phyloP scores from a whole-genome alignment of 2,113 vertebrate genomes.

The Taurulus bubalis region DNA sequence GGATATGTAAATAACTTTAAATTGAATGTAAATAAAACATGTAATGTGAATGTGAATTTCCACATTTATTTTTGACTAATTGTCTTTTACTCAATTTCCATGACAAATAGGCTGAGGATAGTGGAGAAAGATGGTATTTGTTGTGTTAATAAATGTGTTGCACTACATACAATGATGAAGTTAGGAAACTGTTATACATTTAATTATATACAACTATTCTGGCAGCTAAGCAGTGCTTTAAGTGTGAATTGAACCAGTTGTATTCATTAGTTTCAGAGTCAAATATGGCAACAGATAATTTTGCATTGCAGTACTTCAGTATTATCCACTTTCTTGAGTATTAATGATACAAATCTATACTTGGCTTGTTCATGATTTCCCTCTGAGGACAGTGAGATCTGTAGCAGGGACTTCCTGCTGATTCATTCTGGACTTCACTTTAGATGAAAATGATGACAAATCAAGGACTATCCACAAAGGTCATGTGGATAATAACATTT shows the following conservation, averaged over 20 bases:
- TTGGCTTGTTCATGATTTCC: background rate
- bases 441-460: background rate
- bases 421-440: slow-evolving; percentile 1
- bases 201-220: background rate
- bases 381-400: background rate
- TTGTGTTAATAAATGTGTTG: background rate
- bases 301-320: background rate
- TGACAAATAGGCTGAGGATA: background rate
- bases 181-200: background rate
- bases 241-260: too few species aligned
- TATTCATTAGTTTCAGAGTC: background rate
- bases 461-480: background rate
- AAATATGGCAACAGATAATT: background rate
- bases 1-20: slow-evolving; percentile 56
- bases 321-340: background rate
- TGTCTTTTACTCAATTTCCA: background rate
- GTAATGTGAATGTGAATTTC: slow-evolving; percentile 28
- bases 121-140: background rate
- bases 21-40: slow-evolving; percentile 67
- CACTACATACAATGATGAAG: background rate
- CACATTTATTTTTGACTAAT: background rate
- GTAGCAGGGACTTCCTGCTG: background rate
- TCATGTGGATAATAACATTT: background rate
- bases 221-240: background rate
- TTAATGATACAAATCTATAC: background rate